Evolutionary conservation across 2,797 vertebrate species (phyloP).

Genomic region (Florisuga fusca): DNA sequence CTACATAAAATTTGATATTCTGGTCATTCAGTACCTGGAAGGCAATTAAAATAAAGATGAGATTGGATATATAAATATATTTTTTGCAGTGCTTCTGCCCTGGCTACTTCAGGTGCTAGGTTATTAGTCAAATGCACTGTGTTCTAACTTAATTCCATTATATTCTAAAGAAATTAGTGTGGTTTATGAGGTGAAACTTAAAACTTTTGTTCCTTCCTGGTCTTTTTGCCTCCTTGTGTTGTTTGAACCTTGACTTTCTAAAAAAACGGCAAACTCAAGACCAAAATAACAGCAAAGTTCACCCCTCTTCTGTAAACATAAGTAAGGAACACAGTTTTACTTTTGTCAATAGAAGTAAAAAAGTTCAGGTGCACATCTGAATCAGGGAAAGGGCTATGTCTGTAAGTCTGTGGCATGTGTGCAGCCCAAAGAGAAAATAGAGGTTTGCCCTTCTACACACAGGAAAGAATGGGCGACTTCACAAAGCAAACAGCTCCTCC

Average conservation of each 20-base stretch:
- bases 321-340: not conserved
- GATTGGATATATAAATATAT: not conserved
- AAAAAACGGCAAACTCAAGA: not conserved
- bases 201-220: not conserved
- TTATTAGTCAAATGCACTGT: not conserved
- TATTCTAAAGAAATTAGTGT: not conserved
- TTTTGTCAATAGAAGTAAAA: not conserved
- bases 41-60: not conserved
- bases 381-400: not conserved
- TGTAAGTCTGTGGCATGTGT: not conserved
- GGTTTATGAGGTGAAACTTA: not conserved
- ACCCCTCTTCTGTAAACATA: not conserved
- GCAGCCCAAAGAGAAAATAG: not conserved
- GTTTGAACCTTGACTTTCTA: not conserved
- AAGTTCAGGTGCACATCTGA: accelerated
- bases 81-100: not conserved
- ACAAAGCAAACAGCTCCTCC: not conserved
- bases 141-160: not conserved
- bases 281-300: not conserved
- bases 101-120: not conserved
- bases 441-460: not conserved
- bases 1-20: not conserved
- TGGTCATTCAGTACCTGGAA: not conserved
- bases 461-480: not conserved
- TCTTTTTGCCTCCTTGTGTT: not conserved